Percentiles rank a stretch among this genome's conserved stretches.
These are phyloP conservation scores for Apteryx mantelli DNA, from an alignment of 2,113 vertebrate genomes.

Conservation along the genomic window DNA sequence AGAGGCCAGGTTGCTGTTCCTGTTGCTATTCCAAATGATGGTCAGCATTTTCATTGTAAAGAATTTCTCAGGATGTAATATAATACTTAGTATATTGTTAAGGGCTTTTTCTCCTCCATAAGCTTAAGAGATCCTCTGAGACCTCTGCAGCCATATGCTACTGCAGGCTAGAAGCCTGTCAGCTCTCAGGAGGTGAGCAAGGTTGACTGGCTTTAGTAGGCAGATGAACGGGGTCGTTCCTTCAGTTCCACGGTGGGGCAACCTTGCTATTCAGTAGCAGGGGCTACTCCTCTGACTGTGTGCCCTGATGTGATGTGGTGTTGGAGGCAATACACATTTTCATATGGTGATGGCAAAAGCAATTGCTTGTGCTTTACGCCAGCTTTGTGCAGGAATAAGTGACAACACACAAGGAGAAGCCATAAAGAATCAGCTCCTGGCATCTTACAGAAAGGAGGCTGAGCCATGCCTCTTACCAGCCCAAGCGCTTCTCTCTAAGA, in stretches of 20 bases:
- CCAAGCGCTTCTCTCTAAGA: not conserved
- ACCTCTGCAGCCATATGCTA: not conserved
- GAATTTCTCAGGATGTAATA: not conserved
- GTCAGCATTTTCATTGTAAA: not conserved
- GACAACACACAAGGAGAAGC: not conserved
- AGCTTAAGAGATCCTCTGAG: not conserved
- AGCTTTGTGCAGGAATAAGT: not conserved
- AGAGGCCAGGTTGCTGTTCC: not conserved
- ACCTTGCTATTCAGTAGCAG: rapidly evolving
- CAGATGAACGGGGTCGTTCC: not conserved
- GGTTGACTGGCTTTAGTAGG: not conserved
- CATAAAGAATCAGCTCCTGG: not conserved
- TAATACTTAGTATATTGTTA: not conserved
- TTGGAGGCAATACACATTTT: not conserved
- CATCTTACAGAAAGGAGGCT: not conserved
- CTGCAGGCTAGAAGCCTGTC: not conserved
- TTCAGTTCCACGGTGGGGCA: rapidly evolving
- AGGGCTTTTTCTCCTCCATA: not conserved
- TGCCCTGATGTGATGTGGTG: not conserved
- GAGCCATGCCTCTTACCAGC: not conserved
- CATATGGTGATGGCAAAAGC: not conserved
- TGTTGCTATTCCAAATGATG: not conserved
- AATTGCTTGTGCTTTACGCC: rapidly evolving
- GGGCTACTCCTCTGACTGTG: not conserved
- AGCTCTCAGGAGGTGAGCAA: not conserved